phyloP scores from a whole-genome alignment of 1,140 invertebrate genomes.

The Notospermus geniculatus region DNA sequence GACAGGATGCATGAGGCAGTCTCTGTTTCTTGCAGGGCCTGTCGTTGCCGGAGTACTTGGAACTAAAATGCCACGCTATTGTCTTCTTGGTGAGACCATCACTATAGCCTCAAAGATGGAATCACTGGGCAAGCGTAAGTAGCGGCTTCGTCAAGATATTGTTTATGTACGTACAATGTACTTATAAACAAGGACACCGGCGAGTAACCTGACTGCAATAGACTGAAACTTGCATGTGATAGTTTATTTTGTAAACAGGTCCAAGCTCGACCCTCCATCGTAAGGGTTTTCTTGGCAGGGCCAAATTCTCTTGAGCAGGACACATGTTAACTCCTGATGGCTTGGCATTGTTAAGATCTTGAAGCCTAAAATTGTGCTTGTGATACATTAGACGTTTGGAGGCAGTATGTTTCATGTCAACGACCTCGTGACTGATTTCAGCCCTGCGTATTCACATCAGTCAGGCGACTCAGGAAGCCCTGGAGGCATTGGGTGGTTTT shows the following conservation, averaged over 20 bases:
- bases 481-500: slow-evolving; percentile 23
- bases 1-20: too few relatives aligned
- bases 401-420: slow-evolving; percentile 11
- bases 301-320: too few relatives aligned
- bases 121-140: slow-evolving; percentile 5
- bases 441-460: slow-evolving; percentile 31
- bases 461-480: slow-evolving; percentile 20
- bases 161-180: too few relatives aligned
- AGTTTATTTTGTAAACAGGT: too few relatives aligned
- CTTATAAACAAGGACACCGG: too few relatives aligned
- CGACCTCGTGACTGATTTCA: slow-evolving; percentile 1
- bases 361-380: neutral
- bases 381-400: slow-evolving; percentile 10
- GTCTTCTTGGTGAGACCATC: neutral
- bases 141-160: too few relatives aligned
- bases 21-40: slow-evolving; percentile 14
- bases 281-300: too few relatives aligned
- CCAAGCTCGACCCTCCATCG: too few relatives aligned
- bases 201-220: too few relatives aligned
- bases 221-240: too few relatives aligned
- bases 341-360: neutral
- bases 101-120: slow-evolving; percentile 8
- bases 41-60: slow-evolving; percentile 28
- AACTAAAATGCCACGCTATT: slow-evolving; percentile 8
- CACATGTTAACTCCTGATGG: neutral